These are phyloP conservation scores for Muntiacus muntjak DNA, from an alignment of 2,113 vertebrate species.

Conservation along the genomic window DNA sequence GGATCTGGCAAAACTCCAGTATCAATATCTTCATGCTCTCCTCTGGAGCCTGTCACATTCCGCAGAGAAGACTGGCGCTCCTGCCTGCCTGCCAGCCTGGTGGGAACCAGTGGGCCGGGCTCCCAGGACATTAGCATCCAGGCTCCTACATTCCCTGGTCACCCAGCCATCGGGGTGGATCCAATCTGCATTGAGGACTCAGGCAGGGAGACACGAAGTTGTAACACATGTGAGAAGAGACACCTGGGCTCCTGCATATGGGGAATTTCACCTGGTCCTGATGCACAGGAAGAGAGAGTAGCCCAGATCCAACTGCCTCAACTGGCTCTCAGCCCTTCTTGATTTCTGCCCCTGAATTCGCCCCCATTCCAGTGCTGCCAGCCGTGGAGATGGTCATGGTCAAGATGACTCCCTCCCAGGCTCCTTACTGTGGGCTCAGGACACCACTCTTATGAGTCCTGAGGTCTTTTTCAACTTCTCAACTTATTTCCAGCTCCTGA, in stretches of 20 bases:
- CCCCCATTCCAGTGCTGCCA: neutral
- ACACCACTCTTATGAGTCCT: accelerated
- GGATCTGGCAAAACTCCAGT: neutral
- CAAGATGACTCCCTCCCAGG: neutral
- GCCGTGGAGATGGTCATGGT: accelerated
- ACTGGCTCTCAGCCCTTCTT: too few relatives aligned
- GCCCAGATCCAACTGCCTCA: accelerated
- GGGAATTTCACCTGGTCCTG: neutral
- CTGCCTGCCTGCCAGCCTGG: neutral
- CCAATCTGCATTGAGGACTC: too few relatives aligned
- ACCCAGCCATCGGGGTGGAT: accelerated
- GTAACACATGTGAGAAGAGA: too few relatives aligned
- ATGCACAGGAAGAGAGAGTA: neutral
- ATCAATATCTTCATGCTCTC: neutral
- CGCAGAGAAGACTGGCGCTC: neutral
- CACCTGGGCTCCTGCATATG: accelerated
- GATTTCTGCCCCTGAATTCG: too few relatives aligned
- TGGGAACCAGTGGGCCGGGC: neutral
- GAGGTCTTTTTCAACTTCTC: accelerated
- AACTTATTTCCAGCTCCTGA: neutral
- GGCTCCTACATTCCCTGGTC: accelerated
- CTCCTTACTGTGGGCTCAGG: neutral
- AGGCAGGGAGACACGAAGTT: accelerated
- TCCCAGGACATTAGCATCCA: accelerated
- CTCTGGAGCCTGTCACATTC: neutral